Evolutionary conservation across 2,888 invertebrate genomes (phyloP), one percentile per base, ranked within the genome.

Genomic region (Perizoma flavofasciatum): DNA sequence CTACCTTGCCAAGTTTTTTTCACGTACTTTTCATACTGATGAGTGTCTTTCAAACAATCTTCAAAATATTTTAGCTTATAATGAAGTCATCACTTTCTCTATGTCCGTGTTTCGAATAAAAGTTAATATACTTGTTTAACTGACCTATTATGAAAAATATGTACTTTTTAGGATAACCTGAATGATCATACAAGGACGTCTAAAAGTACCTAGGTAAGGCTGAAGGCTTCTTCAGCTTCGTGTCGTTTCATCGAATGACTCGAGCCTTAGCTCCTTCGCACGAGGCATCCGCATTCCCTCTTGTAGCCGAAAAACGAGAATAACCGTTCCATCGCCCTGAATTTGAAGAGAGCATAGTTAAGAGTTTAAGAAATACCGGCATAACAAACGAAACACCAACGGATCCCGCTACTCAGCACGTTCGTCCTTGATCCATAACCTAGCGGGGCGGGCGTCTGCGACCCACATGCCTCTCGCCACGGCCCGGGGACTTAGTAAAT

Each of bases 401-500:
- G 40, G 45, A 41, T 40, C 44, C 46, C 48, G 47, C 37, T 55
- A 44, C 11, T 50, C 41, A 54, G 48, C 60, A 55, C 60, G 68
- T 45, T 60, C 61, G 82, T 79, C 85, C 82, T 85, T 86, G 84
- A 77, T 77, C 76, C 69, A 67, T 79, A 78, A 82, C 81, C 79
- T 77, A 78, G 75, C 68, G 69, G 70, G 63, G 55, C 61, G 71
- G 72, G 70, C 72, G 77, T 78, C 79, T 82, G 79, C 78, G 79
- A 77, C 79, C 81, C 70, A 79, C 77, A 77, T 83, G 74, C 79
- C 75, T 74, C 72, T 72, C 72, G 71, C 73, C 55, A 70, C 72
- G 69, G 71, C 68, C 68, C 69, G 74, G 49, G 62, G 63, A 63
- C 66, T 55, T 49, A 49, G 41, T 52, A 52, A 51, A 58, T 49